Evolutionary conservation across 2,113 vertebrate genomes (phyloP), one percentile per base, ranked within the genome.

Genomic region (Parus major): DNA sequence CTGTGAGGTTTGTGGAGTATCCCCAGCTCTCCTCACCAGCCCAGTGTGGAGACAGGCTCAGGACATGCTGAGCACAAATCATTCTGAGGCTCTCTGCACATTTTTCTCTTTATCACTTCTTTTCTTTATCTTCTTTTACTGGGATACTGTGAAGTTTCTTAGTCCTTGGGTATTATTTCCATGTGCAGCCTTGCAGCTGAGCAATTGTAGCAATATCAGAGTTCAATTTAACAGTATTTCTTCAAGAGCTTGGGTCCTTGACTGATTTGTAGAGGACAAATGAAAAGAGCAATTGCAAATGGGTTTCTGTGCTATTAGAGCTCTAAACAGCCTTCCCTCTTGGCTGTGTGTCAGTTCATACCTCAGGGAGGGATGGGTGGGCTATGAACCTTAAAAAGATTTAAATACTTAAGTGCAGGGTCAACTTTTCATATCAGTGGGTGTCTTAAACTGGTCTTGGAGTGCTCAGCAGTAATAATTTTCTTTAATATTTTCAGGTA

Each of bases 181-280:
- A 33, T 25, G 33, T 61, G 49, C 35, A 91, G 60, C 41, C 29
- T 86, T 90, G 47, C 69, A 86, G 15, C 77, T 81, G 85, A 88
- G 52, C 69, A 71, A 22, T 47, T 77, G 42, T 71, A 42, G 85
- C 66, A 86, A 53, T 83, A 81, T n/a, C 70, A 52, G 65, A 69
- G 73, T 75, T 92, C 84, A 77, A 3, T 92, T 93, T 53, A 76
- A 41, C 47, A 22, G 57, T 78, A 56, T 83, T 94, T 92, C 73
- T 63, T 91, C 73, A 90, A 61, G 90, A 92, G 66, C 81, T 63
- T 56, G 29, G 50, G 59, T 94, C 87, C 87, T 93, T 93, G 85
- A 84, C 69, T 93, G 90, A 79, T 90, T 85, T 93, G 73, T 94
- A 85, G 92, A 94, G 92, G 92, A 93, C 88, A 90, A 92, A 90